Base-by-base conservation (phyloP, 30 jellyfish, hydroid and myxozoan genomes). In the Aurelia aurita region DNA sequence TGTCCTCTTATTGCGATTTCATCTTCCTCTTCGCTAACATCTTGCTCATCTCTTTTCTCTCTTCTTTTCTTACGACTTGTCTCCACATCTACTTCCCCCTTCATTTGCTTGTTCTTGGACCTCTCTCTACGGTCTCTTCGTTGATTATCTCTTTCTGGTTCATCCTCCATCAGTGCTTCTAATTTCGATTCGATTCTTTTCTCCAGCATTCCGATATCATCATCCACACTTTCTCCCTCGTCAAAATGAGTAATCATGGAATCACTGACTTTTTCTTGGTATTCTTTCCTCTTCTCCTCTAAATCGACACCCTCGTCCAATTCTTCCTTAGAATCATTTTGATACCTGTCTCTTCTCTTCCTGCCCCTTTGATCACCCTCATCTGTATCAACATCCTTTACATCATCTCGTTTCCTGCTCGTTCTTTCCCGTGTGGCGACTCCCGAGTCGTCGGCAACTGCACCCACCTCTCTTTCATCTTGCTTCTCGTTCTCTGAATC, bases 241-340 rank as follows among this genome's bases (percentile, higher is more conserved):
- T 66, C 83, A 49, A 18, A 54, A 54, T 80, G 51, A 10, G 74
- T 58, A 19, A 66, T 49, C 53, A 66, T 19, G 3, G 90, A 80
- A 66, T 80, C 83, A n/a, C 90, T 80, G 6, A 54, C 6, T 63
- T 39, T 28, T 61, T 79, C 81, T 62, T 79, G 28, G 39, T 28
- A 79, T 11, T 44, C 68, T 26, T 46, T 45, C 25, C 81, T 32
- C 19, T 65, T 35, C 45, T 62, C 72, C 10, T 62, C 81, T 15
- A 51, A n/a, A 2, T 13, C 63, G 35, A 66, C 3, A 44, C 27
- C 21, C 58, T 74, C 49, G 19, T 23, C 64, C 15, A 20, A 19
- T 5, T 53, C 58, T 21, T 39, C 51, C 51, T 5, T 39, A 39
- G 51, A 39, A 39, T 39, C 51, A 39, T 15, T 72, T 46, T 9